Evolutionary conservation across 2,113 vertebrate genomes (phyloP).

Genomic region (Etheostoma cragini): DNA sequence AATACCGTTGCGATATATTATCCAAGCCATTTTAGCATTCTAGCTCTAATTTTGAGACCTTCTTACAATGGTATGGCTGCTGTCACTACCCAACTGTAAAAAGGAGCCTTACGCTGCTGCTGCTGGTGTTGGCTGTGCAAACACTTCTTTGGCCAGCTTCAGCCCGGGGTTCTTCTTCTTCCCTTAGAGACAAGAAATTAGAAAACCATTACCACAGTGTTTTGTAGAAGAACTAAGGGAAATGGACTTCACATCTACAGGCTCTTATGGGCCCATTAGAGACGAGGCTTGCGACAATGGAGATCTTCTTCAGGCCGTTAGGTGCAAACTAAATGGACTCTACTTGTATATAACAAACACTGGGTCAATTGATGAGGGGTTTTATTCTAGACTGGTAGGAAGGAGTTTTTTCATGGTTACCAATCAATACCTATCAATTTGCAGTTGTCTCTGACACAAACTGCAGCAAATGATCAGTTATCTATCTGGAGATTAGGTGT

Average conservation of each 20-base stretch:
- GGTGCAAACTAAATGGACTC: neutral
- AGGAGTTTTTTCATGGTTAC: conserved; percentile 25
- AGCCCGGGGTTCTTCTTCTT: conserved; percentile 93
- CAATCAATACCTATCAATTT: conserved; percentile 22
- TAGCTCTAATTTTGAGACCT: neutral
- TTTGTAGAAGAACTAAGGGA: neutral
- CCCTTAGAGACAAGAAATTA: conserved; percentile 48
- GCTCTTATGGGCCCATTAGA: neutral
- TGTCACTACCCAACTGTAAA: neutral
- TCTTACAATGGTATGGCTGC: neutral
- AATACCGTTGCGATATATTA: neutral
- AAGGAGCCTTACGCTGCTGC: conserved; percentile 89
- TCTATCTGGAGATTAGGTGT: conserved; percentile 65
- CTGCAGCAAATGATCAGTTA: conserved; percentile 48
- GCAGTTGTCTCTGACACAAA: conserved; percentile 19
- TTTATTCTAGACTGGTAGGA: conserved; percentile 6
- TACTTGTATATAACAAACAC: neutral
- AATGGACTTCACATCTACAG: conserved; percentile 2
- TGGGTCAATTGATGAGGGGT: neutral
- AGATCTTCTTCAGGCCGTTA: neutral
- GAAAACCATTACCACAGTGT: neutral
- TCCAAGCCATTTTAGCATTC: neutral
- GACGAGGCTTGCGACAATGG: neutral
- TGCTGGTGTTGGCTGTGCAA: conserved; percentile 89
- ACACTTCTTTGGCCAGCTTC: conserved; percentile 94